phyloP scores from a whole-genome alignment of 1,140 invertebrate genomes.

The Sesamia nonagrioides region DNA sequence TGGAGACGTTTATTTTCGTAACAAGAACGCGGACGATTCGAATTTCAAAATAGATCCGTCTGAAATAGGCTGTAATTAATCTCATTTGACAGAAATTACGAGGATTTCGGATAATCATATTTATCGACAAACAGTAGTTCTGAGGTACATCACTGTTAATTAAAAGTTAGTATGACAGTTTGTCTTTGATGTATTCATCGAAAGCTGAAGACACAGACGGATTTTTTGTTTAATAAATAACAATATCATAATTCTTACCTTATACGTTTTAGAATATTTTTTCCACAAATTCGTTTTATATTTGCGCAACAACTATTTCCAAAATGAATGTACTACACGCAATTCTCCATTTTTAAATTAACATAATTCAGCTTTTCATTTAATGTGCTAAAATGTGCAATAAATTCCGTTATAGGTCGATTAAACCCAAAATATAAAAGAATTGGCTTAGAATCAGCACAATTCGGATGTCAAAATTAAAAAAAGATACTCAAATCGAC shows the following conservation, averaged over 20 bases:
- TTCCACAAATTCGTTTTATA: not conserved
- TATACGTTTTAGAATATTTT: not conserved
- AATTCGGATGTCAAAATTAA: too few relatives aligned
- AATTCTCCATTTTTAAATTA: not conserved
- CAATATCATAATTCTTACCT: not conserved
- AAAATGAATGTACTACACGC: not conserved
- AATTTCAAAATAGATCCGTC: conserved; percentile 38
- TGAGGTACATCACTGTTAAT: not conserved
- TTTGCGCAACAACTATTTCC: not conserved
- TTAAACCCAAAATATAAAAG: not conserved
- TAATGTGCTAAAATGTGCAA: conserved; percentile 7
- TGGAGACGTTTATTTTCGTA: conserved; percentile 37
- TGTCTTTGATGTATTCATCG: not conserved
- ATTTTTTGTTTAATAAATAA: too few relatives aligned
- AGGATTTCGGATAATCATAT: not conserved
- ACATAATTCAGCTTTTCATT: conserved; percentile 9
- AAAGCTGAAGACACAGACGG: too few relatives aligned
- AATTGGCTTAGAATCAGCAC: too few relatives aligned
- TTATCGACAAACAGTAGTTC: conserved; percentile 40
- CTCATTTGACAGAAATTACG: not conserved
- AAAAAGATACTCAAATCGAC: too few relatives aligned
- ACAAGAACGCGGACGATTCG: conserved; percentile 34
- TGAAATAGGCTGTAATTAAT: conserved; percentile 21
- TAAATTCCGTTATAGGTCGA: not conserved
- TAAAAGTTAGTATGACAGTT: not conserved